Evolutionary conservation across 2,888 invertebrate genomes (phyloP).

Genomic region (Strigamia transsilvanica): DNA sequence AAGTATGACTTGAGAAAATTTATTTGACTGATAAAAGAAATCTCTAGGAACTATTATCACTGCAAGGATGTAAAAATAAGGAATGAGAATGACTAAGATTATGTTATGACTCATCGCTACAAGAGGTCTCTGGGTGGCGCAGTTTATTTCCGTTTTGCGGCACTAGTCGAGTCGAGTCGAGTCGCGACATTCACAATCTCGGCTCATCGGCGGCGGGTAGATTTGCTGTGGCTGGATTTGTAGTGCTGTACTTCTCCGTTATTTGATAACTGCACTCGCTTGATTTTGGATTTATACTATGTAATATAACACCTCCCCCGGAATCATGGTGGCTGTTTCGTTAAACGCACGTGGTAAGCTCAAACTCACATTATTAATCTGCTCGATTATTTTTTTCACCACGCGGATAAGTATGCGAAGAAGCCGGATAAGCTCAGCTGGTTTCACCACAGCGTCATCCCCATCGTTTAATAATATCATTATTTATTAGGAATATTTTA

Average conservation of each 20-base stretch:
- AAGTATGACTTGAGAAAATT: neutral
- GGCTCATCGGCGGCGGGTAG: neutral
- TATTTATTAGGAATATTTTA: neutral
- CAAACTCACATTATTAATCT: neutral
- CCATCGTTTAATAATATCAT: neutral
- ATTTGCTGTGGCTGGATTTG: conserved; percentile 9
- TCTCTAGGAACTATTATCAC: neutral
- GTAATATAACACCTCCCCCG: neutral
- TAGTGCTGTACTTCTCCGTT: neutral
- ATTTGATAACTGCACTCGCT: neutral
- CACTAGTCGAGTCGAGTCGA: conserved; percentile 17
- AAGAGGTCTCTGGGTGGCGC: conserved; percentile 27
- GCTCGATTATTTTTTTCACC: neutral
- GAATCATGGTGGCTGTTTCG: conserved; percentile 30
- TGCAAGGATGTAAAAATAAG: neutral
- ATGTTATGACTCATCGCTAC: neutral
- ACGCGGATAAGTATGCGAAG: conserved; percentile 9
- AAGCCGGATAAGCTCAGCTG: conserved; percentile 27
- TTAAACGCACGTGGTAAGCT: neutral
- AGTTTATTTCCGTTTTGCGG: conserved; percentile 16
- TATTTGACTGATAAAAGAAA: neutral
- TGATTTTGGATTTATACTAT: conserved; percentile 13
- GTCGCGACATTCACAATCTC: neutral
- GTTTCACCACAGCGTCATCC: neutral
- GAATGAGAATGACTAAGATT: neutral